Percentiles rank a stretch among this genome's conserved stretches.
These are phyloP conservation scores for Otis tarda DNA, from an alignment of 2,113 vertebrate genomes.

Conservation along the genomic window DNA sequence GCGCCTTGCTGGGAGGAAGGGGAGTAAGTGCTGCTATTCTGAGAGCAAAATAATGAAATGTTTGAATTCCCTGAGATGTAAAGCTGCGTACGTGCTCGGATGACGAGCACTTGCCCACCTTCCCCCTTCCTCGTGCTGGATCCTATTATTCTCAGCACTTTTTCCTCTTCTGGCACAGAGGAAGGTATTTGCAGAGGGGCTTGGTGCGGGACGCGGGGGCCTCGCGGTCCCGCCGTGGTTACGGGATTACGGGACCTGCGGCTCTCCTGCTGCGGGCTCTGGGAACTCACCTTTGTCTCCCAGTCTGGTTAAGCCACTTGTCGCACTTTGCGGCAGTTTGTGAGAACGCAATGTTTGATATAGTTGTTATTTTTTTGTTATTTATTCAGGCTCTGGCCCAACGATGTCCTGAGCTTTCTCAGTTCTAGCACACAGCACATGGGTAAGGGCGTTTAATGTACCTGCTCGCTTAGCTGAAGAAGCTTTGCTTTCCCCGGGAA, in stretches of 20 bases:
- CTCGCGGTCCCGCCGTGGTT: rapidly evolving
- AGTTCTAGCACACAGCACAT: rapidly evolving
- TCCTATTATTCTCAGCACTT: rapidly evolving
- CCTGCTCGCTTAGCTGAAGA: background rate
- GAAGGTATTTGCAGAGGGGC: background rate
- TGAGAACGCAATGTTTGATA: rapidly evolving
- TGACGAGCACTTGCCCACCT: background rate
- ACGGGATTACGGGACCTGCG: background rate
- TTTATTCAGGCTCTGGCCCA: background rate
- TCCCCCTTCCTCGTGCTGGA: background rate
- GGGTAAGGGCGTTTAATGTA: background rate
- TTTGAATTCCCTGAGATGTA: background rate
- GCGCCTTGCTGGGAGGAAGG: background rate
- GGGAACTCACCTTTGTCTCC: background rate
- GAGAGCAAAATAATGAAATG: background rate
- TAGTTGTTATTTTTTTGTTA: background rate
- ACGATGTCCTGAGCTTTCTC: background rate
- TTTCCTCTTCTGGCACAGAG: background rate
- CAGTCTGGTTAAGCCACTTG: background rate
- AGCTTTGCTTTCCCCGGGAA: background rate
- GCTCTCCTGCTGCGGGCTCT: background rate
- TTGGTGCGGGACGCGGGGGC: background rate
- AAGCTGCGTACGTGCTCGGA: background rate
- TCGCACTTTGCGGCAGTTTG: background rate
- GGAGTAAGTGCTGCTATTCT: background rate